Evolutionary conservation across 2,797 vertebrate genomes (phyloP).

Genomic region (Columba guinea): DNA sequence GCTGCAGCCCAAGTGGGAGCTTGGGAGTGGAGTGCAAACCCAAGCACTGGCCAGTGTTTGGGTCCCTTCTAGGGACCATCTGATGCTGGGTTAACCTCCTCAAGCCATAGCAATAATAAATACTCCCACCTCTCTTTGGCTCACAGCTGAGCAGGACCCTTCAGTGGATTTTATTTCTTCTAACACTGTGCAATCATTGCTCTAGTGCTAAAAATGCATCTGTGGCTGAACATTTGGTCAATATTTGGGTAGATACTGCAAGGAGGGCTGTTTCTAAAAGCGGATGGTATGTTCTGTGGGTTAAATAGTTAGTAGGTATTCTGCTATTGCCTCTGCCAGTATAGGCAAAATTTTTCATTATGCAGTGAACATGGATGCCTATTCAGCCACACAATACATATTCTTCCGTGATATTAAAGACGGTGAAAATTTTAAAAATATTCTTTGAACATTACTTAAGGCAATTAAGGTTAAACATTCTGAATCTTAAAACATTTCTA

Average conservation of each 20-base stretch:
- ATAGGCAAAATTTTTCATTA: not conserved
- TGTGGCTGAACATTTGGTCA: not conserved
- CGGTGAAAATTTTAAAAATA: not conserved
- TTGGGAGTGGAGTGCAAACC: rapidly evolving
- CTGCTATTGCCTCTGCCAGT: not conserved
- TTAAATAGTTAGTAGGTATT: not conserved
- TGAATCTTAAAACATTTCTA: not conserved
- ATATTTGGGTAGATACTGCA: not conserved
- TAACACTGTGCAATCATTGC: rapidly evolving
- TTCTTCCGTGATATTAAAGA: not conserved
- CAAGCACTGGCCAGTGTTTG: rapidly evolving
- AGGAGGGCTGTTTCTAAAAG: not conserved
- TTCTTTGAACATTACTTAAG: not conserved
- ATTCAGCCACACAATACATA: not conserved
- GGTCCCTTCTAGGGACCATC: not conserved
- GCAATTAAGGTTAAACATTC: not conserved
- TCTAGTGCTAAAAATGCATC: not conserved
- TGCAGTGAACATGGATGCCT: not conserved
- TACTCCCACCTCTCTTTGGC: not conserved
- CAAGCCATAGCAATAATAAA: not conserved
- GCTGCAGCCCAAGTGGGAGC: rapidly evolving
- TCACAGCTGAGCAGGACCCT: not conserved
- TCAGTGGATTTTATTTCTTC: not conserved
- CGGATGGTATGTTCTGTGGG: not conserved
- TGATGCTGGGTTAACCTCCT: not conserved